These are phyloP conservation scores for Sebastolobus alascanus DNA, from an alignment of 2,797 vertebrate species.

Conservation along the genomic window DNA sequence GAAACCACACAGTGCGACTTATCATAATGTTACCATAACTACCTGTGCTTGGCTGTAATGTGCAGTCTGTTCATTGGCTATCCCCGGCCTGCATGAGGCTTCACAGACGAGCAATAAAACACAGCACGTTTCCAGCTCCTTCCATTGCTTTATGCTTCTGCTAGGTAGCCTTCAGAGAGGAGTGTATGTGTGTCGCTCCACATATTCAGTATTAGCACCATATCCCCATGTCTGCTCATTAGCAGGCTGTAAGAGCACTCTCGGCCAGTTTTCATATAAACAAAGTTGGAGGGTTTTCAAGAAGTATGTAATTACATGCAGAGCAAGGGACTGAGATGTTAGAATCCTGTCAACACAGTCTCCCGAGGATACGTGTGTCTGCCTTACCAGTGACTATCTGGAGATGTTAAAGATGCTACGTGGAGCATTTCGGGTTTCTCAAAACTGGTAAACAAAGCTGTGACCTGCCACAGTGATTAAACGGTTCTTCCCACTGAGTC, in stretches of 20 bases:
- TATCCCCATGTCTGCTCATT: constrained; percentile 71
- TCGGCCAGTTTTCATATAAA: constrained; percentile 48
- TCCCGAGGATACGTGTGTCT: constrained; percentile 8
- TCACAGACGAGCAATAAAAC: constrained; percentile 14
- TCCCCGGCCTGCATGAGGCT: neutral
- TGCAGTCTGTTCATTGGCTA: constrained; percentile 35
- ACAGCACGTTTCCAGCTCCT: constrained; percentile 28
- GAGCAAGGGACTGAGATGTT: constrained; percentile 51
- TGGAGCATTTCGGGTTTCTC: constrained; percentile 10
- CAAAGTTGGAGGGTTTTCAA: constrained; percentile 63
- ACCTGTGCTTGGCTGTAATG: constrained; percentile 26
- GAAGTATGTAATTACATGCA: constrained; percentile 56
- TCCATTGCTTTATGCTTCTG: constrained; percentile 18
- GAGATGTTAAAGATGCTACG: constrained; percentile 17
- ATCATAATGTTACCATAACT: constrained; percentile 31
- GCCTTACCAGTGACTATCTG: neutral
- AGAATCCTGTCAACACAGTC: constrained; percentile 50
- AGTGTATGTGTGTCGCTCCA: constrained; percentile 25
- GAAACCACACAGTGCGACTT: constrained; percentile 23
- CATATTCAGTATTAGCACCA: constrained; percentile 40
- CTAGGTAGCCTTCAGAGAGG: constrained; percentile 42
- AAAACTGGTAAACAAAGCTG: constrained; percentile 31
- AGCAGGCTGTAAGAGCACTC: constrained; percentile 49
- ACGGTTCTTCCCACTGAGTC: neutral
- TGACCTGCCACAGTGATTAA: constrained; percentile 13